Evolutionary conservation across 2,113 vertebrate species (phyloP).

Genomic region (Cygnus buccinator): DNA sequence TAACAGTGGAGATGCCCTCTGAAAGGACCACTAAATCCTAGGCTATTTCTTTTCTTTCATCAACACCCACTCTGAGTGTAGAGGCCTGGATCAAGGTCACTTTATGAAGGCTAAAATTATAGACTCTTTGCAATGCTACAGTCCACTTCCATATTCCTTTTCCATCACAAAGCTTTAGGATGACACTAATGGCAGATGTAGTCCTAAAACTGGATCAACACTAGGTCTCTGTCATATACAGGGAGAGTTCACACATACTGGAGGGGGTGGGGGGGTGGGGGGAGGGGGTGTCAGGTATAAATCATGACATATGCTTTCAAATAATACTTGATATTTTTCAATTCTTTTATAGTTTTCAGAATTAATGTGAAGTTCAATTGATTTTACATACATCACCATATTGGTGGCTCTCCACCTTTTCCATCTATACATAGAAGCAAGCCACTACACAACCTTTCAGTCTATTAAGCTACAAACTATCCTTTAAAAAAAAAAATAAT

Average conservation of each 20-base stretch:
- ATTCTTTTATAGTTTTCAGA: neutral
- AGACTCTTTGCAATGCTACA: neutral
- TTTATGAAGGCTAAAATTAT: neutral
- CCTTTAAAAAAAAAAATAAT: too few species aligned
- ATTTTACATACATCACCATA: neutral
- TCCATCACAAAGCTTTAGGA: neutral
- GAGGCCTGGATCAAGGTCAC: neutral
- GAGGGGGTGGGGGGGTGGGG: too few species aligned
- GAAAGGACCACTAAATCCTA: neutral
- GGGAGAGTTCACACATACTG: neutral
- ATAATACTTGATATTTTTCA: neutral
- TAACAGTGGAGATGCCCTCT: neutral
- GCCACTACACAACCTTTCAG: neutral
- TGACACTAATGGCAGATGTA: neutral
- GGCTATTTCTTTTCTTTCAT: neutral
- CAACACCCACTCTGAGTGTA: neutral
- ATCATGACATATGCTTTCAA: neutral
- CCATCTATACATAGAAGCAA: neutral
- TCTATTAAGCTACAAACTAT: neutral
- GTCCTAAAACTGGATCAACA: neutral
- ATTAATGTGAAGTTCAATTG: neutral
- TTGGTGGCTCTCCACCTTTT: neutral
- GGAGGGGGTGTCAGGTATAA: too few species aligned
- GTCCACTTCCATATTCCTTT: neutral
- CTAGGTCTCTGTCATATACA: neutral